Conservation (phyloP, 2,797 vertebrate species). For the Danio albolineatus region DNA sequence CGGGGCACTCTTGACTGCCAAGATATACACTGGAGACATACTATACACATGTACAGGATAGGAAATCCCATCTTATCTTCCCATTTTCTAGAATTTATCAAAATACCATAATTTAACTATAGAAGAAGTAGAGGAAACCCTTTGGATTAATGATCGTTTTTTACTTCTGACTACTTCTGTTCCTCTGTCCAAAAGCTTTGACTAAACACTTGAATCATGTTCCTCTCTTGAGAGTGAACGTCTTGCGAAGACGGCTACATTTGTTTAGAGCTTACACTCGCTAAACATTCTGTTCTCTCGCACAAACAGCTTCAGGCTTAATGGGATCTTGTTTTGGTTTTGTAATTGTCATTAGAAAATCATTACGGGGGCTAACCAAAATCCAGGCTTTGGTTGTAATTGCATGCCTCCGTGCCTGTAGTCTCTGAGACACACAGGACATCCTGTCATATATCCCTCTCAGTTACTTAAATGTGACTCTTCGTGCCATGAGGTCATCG, state of each 20-base stretch:
- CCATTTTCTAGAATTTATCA: slow-evolving; percentile 53
- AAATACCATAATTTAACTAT: slow-evolving; percentile 7
- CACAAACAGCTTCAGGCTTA: slow-evolving; percentile 39
- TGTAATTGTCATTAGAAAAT: slow-evolving; percentile 44
- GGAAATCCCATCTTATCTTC: slow-evolving; percentile 15
- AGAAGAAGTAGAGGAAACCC: neutral
- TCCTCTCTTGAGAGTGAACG: slow-evolving; percentile 15
- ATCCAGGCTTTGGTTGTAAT: slow-evolving; percentile 26
- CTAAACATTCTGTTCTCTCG: slow-evolving; percentile 27
- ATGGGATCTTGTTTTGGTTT: slow-evolving; percentile 38
- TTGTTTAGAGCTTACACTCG: neutral
- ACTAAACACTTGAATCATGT: slow-evolving; percentile 21
- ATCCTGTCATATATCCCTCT: slow-evolving; percentile 36
- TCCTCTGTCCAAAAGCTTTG: slow-evolving; percentile 3
- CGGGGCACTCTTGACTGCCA: slow-evolving; percentile 33
- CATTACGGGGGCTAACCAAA: slow-evolving; percentile 32
- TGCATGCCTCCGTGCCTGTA: slow-evolving; percentile 15
- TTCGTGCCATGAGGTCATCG: slow-evolving; percentile 42
- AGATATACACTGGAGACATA: slow-evolving; percentile 49
- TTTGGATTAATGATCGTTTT: slow-evolving; percentile 25
- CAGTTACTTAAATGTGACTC: slow-evolving; percentile 39
- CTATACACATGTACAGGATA: slow-evolving; percentile 20
- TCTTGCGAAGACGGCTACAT: slow-evolving; percentile 17
- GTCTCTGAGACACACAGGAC: slow-evolving; percentile 16
- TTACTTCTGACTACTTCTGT: slow-evolving; percentile 13